These are phyloP conservation scores for Entelurus aequoreus DNA, from an alignment of 2,113 vertebrate genomes.

Conservation along the genomic window DNA sequence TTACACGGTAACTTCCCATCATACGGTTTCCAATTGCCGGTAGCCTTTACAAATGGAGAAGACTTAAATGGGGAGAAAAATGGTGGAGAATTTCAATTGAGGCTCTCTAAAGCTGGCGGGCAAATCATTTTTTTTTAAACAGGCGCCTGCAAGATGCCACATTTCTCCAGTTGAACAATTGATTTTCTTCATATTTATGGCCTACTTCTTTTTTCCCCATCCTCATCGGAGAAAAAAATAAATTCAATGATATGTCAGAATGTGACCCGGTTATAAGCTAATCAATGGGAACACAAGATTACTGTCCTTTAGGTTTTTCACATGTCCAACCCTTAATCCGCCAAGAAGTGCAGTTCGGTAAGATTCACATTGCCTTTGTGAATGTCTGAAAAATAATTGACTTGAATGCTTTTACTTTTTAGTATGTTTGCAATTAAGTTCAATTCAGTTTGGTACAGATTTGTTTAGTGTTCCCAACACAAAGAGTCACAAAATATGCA, in stretches of 20 bases:
- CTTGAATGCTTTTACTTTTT: too few relatives aligned
- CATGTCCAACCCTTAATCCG: not conserved
- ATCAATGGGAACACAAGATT: slow-evolving; percentile 16
- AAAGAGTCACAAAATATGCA: too few relatives aligned
- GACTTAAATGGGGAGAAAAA: slow-evolving; percentile 13
- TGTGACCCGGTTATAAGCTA: not conserved
- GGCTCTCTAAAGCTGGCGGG: slow-evolving; percentile 7
- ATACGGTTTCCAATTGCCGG: slow-evolving; percentile 45
- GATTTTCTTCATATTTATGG: slow-evolving; percentile 28
- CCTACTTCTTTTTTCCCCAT: slow-evolving; percentile 6
- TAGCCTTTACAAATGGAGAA: slow-evolving; percentile 50
- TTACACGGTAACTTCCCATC: slow-evolving; percentile 40
- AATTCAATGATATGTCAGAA: slow-evolving; percentile 6
- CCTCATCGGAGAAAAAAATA: not conserved
- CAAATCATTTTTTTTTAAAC: slow-evolving; percentile 18
- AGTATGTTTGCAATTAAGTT: too few relatives aligned
- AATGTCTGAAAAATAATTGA: too few relatives aligned
- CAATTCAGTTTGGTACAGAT: too few relatives aligned
- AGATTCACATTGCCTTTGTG: too few relatives aligned
- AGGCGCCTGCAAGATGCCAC: slow-evolving; percentile 12
- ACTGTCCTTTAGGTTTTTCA: not conserved
- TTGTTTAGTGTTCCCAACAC: too few relatives aligned
- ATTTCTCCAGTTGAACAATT: slow-evolving; percentile 26
- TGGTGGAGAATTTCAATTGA: slow-evolving; percentile 41
- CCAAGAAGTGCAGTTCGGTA: too few relatives aligned